Percentiles rank a stretch among this genome's conserved stretches.
Evolutionary conservation across 2,797 vertebrate genomes (phyloP).

Genomic region (Notolepis coatsorum): DNA sequence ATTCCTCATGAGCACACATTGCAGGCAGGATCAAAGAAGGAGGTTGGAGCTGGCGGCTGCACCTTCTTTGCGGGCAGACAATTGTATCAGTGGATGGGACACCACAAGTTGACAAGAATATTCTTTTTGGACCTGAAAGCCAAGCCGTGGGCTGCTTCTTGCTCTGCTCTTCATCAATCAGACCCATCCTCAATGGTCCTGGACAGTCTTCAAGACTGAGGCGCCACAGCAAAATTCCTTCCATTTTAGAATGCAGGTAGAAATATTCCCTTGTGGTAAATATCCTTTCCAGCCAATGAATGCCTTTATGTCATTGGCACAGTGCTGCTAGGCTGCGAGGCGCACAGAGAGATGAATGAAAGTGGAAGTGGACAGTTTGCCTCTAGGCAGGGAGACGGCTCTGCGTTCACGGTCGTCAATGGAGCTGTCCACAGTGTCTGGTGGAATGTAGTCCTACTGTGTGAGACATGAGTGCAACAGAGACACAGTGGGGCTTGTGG

Average conservation of each 20-base stretch:
- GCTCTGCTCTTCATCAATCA: slow-evolving; percentile 31
- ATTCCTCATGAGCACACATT: no score
- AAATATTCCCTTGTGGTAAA: slow-evolving; percentile 63
- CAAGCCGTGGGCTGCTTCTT: neutral
- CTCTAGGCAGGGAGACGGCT: slow-evolving; percentile 51
- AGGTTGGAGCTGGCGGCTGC: no score
- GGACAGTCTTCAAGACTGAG: slow-evolving; percentile 28
- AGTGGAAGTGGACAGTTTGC: slow-evolving; percentile 54
- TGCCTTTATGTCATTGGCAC: slow-evolving; percentile 47
- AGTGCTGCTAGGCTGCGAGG: slow-evolving; percentile 45
- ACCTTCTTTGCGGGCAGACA: no score
- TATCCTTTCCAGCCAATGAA: slow-evolving; percentile 51
- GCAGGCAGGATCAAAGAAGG: no score
- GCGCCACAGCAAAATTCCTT: slow-evolving; percentile 57
- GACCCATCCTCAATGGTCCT: neutral
- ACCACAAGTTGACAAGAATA: no score
- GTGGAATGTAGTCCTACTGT: slow-evolving; percentile 78
- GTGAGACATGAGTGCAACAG: slow-evolving; percentile 71
- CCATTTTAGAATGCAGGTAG: slow-evolving; percentile 64
- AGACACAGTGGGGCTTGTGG: slow-evolving; percentile 54
- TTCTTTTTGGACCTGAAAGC: no score
- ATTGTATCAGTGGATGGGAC: no score
- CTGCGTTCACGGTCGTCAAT: slow-evolving; percentile 51
- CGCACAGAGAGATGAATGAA: slow-evolving; percentile 55
- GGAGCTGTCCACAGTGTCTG: slow-evolving; percentile 65